phyloP scores from a whole-genome alignment of 92 coral and sea anemone genomes.

The Paragorgia papillata region DNA sequence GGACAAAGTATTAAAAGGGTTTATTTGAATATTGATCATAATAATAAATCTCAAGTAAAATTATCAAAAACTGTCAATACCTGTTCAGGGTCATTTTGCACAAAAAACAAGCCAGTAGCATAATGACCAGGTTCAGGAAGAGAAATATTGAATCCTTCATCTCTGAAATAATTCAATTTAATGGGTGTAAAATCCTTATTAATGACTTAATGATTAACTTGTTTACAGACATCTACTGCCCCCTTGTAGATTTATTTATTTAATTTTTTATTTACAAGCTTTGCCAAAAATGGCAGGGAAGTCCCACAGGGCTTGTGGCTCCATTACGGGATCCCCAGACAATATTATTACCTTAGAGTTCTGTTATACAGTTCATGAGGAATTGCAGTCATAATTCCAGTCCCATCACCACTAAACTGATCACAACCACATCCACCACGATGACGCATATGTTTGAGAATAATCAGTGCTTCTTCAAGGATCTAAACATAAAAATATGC shows the following conservation, averaged over 20 bases:
- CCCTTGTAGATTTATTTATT: no score
- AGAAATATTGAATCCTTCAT: constrained; percentile 66
- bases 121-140: constrained; percentile 81
- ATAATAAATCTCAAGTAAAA: no score
- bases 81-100: constrained; percentile 78
- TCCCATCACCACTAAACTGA: constrained; percentile 94
- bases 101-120: constrained; percentile 85
- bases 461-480: constrained; percentile 77
- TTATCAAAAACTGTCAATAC: no score
- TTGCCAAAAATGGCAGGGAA: no score
- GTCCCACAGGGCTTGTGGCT: no score
- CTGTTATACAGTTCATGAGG: constrained; percentile 85
- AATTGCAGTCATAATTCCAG: constrained; percentile 95
- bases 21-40: no score
- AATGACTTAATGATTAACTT: no score
- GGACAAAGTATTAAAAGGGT: no score
- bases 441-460: constrained; percentile 87
- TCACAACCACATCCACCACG: constrained; percentile 98
- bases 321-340: no score
- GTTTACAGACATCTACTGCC: no score
- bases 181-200: no score
- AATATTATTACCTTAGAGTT: constrained; percentile 42
- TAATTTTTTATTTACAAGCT: no score
- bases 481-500: constrained; percentile 51
- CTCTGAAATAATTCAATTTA: constrained; percentile 42